phyloP scores from a whole-genome alignment of 2,888 invertebrate genomes.

The Metopia argyrocephala region DNA sequence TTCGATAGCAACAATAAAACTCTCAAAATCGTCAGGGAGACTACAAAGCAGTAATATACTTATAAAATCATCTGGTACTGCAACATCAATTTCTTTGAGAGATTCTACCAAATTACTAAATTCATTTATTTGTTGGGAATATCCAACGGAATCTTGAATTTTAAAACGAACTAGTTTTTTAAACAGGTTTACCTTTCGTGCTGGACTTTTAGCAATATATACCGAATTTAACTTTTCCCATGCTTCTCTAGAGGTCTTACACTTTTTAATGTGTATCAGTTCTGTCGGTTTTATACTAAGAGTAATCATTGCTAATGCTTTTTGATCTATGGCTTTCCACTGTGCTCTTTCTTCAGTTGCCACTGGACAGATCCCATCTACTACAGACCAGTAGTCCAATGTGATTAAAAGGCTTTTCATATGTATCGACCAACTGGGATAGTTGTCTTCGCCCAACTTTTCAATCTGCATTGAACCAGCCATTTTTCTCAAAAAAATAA shows the following conservation, averaged over 20 bases:
- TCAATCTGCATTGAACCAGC: conserved; percentile 21
- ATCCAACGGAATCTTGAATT: conserved; percentile 18
- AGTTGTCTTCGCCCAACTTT: conserved; percentile 30
- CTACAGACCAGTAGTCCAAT: conserved; percentile 26
- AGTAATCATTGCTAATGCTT: conserved; percentile 37
- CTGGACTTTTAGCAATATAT: conserved; percentile 19
- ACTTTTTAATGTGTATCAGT: conserved; percentile 32
- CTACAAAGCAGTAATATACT: conserved; percentile 52
- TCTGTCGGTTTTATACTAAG: conserved; percentile 35
- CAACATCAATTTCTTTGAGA: conserved; percentile 46
- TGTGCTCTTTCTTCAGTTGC: no score
- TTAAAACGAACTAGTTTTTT: conserved; percentile 48
- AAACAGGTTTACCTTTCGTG: conserved; percentile 54
- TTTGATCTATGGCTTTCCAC: conserved; percentile 9
- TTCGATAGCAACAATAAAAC: conserved; percentile 59
- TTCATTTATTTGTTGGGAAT: conserved; percentile 45
- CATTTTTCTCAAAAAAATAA: conserved; percentile 17
- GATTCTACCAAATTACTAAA: conserved; percentile 47
- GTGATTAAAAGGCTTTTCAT: conserved; percentile 24
- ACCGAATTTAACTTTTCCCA: conserved; percentile 8
- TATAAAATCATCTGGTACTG: conserved; percentile 49
- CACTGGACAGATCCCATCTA: neutral
- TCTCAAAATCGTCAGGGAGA: conserved; percentile 57
- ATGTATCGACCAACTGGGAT: conserved; percentile 21
- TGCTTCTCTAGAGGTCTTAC: no score